phyloP scores from a whole-genome alignment of 2,113 vertebrate genomes.

The Silurus meridionalis region DNA sequence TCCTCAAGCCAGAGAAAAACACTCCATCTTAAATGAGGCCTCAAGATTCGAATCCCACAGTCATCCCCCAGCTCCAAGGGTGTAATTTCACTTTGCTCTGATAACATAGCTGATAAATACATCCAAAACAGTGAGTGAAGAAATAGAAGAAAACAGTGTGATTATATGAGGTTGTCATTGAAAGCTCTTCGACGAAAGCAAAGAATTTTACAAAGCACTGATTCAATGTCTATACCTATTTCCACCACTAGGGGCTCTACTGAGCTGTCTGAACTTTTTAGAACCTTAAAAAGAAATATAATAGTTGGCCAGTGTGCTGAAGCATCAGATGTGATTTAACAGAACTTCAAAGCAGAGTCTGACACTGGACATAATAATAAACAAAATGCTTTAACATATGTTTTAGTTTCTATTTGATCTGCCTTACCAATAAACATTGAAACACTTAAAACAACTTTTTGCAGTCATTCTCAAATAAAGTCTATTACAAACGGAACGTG shows the following conservation, averaged over 20 bases:
- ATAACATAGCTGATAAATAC: conserved; percentile 56
- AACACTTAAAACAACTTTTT: background rate
- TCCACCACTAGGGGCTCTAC: conserved; percentile 65
- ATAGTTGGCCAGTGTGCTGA: background rate
- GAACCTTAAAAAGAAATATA: background rate
- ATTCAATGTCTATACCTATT: conserved; percentile 16
- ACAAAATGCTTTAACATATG: background rate
- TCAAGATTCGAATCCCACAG: conserved; percentile 63
- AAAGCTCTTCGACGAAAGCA: conserved; percentile 16
- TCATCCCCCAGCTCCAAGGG: conserved; percentile 60
- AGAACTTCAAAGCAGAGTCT: conserved; percentile 1
- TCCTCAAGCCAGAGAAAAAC: conserved; percentile 52
- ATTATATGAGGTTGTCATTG: conserved; percentile 35
- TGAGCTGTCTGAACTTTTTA: conserved; percentile 50
- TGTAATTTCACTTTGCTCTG: conserved; percentile 57
- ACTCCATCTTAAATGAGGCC: conserved; percentile 48
- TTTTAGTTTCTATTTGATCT: conserved; percentile 5
- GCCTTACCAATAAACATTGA: background rate
- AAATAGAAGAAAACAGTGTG: background rate
- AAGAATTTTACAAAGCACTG: conserved; percentile 5
- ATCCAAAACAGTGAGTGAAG: conserved; percentile 53
- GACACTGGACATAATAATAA: background rate
- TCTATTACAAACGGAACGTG: background rate
- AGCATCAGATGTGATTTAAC: conserved; percentile 7
- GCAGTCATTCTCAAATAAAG: background rate